Evolutionary conservation across 2,113 vertebrate species (phyloP).

Genomic region (Apeltes quadracus): DNA sequence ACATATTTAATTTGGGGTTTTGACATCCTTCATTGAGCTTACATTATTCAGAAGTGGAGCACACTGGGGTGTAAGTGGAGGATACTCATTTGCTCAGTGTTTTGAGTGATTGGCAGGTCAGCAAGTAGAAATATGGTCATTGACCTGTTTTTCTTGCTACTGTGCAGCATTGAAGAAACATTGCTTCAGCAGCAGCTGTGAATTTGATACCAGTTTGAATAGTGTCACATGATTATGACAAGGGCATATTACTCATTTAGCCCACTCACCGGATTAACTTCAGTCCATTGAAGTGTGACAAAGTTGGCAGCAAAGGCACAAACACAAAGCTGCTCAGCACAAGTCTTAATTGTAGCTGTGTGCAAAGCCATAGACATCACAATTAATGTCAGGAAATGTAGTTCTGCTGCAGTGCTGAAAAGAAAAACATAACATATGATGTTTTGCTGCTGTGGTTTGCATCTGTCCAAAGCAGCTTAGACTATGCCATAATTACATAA

Average conservation of each 20-base stretch:
- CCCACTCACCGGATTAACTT: background rate
- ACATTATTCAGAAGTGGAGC: background rate
- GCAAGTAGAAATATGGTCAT: background rate
- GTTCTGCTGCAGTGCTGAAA: background rate
- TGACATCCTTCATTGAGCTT: background rate
- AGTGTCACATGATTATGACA: background rate
- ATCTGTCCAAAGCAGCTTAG: constrained; percentile 1
- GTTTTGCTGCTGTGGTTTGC: background rate
- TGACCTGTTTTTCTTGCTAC: background rate
- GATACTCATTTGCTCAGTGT: background rate
- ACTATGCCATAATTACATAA: background rate
- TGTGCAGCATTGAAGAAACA: background rate
- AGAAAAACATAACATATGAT: background rate
- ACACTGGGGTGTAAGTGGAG: background rate
- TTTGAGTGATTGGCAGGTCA: background rate
- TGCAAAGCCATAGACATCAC: background rate
- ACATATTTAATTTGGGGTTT: background rate
- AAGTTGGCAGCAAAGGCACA: constrained; percentile 6
- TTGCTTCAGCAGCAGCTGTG: background rate
- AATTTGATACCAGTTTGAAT: background rate
- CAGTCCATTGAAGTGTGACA: background rate
- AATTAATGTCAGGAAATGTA: constrained; percentile 7
- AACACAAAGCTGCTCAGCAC: background rate
- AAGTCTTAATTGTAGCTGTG: background rate
- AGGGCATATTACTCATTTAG: background rate